A percentile compares a stretch with the other conserved stretches of the same genome.
Evolutionary conservation across 2,113 vertebrate species (phyloP).

Genomic region (Zapus hudsonius): DNA sequence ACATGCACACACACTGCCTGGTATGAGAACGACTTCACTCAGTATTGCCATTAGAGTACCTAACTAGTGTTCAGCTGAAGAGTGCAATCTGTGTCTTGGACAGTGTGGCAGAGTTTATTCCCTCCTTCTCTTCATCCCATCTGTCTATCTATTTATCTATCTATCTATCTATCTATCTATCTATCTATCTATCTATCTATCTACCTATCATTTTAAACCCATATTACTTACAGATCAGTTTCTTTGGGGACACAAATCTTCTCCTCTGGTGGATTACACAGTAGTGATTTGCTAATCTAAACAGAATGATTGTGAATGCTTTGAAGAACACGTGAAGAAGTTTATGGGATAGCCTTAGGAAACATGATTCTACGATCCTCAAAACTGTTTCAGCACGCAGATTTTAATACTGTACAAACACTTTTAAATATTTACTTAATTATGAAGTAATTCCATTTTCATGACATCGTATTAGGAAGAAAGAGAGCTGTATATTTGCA

Average conservation of each 20-base stretch:
- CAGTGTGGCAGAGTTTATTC: neutral
- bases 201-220: neutral
- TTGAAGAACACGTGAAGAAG: neutral
- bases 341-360: neutral
- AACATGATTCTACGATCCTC: neutral
- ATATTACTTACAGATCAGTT: neutral
- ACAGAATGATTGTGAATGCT: neutral
- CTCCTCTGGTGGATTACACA: neutral
- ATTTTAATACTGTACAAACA: slow-evolving; percentile 33
- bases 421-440: slow-evolving; percentile 45
- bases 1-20: too few relatives aligned
- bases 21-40: neutral
- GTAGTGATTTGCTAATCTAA: neutral
- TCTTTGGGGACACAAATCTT: neutral
- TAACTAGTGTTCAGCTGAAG: neutral
- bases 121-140: too few relatives aligned
- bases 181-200: neutral
- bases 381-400: neutral
- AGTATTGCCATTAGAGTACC: neutral
- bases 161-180: neutral
- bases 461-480: neutral
- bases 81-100: neutral
- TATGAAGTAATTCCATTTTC: slow-evolving; percentile 8
- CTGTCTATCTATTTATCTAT: neutral
- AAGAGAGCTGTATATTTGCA: neutral